Evolutionary conservation across 92 coral and sea anemone genomes (phyloP).

Genomic region (Heliopora coerulea): DNA sequence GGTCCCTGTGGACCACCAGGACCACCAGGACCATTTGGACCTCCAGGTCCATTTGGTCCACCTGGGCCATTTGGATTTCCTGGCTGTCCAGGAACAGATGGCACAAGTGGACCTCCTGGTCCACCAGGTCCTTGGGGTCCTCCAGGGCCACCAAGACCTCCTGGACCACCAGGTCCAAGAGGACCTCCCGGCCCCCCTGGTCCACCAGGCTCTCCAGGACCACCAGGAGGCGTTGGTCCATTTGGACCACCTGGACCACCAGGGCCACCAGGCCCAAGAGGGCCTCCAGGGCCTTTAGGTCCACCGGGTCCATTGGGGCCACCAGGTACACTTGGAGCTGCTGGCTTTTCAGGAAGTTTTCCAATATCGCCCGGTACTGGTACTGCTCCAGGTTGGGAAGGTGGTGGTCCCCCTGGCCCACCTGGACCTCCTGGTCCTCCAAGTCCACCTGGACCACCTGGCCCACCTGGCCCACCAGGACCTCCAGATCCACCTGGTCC

Average conservation of each 20-base stretch:
- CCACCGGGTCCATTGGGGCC: slow-evolving; percentile 23
- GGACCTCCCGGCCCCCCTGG: slow-evolving; percentile 64
- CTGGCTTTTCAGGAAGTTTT: slow-evolving; percentile 47
- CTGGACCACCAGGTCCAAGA: slow-evolving; percentile 57
- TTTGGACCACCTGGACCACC: slow-evolving; percentile 43
- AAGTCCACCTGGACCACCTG: slow-evolving; percentile 40
- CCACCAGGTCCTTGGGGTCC: slow-evolving; percentile 57
- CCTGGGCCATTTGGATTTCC: slow-evolving; percentile 79
- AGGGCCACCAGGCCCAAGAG: slow-evolving; percentile 32
- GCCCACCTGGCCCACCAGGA: slow-evolving; percentile 70
- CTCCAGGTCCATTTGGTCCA: slow-evolving; percentile 85
- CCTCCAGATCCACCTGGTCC: slow-evolving; percentile 64
- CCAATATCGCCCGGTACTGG: too few relatives aligned
- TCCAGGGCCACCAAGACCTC: slow-evolving; percentile 44
- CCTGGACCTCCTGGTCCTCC: slow-evolving; percentile 45
- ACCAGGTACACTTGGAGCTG: slow-evolving; percentile 25
- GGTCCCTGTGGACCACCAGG: slow-evolving; percentile 37
- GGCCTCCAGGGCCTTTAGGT: slow-evolving; percentile 40
- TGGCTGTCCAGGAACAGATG: slow-evolving; percentile 63
- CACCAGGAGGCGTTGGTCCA: slow-evolving; percentile 60
- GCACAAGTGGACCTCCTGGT: slow-evolving; percentile 67
- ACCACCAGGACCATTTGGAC: slow-evolving; percentile 69
- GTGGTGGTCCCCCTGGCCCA: too few relatives aligned
- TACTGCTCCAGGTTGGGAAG: too few relatives aligned
- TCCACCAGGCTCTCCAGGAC: slow-evolving; percentile 62